Evolutionary conservation across 2,797 vertebrate species (phyloP).

Genomic region (Steatocranus sp.): DNA sequence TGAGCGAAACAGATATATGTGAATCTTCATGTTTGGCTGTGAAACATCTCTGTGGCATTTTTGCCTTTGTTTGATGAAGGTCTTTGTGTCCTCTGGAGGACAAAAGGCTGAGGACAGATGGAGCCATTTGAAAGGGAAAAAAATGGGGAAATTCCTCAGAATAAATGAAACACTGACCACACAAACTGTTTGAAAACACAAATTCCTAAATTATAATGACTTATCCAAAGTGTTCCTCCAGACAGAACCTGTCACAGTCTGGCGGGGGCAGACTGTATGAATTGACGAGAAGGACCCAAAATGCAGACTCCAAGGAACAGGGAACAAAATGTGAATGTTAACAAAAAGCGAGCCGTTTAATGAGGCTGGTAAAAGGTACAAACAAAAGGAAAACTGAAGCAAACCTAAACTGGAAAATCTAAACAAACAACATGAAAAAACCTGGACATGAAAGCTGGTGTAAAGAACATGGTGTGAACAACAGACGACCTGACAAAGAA

Average conservation of each 20-base stretch:
- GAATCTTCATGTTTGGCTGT: not conserved
- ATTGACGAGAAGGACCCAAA: no score
- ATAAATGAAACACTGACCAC: not conserved
- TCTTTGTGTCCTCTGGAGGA: not conserved
- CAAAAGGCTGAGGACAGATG: not conserved
- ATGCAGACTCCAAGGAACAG: no score
- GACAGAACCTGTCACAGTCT: no score
- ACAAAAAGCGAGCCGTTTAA: no score
- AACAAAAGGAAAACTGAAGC: not conserved
- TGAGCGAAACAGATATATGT: not conserved
- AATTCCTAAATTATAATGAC: fast-evolving
- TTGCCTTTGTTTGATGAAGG: not conserved
- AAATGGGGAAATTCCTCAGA: not conserved
- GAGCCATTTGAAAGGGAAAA: fast-evolving
- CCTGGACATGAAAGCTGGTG: no score
- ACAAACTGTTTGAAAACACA: not conserved
- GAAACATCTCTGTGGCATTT: not conserved
- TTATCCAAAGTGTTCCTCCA: not conserved
- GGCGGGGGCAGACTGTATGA: no score
- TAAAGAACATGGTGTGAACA: no score
- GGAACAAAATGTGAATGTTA: no score
- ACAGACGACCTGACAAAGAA: no score
- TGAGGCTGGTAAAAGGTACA: no score
- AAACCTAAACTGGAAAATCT: not conserved
- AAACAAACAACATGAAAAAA: no score